Evolutionary conservation across 2,797 vertebrate genomes (phyloP), one percentile per base, ranked within the genome.

Genomic region (Scomberomorus guttatus): DNA sequence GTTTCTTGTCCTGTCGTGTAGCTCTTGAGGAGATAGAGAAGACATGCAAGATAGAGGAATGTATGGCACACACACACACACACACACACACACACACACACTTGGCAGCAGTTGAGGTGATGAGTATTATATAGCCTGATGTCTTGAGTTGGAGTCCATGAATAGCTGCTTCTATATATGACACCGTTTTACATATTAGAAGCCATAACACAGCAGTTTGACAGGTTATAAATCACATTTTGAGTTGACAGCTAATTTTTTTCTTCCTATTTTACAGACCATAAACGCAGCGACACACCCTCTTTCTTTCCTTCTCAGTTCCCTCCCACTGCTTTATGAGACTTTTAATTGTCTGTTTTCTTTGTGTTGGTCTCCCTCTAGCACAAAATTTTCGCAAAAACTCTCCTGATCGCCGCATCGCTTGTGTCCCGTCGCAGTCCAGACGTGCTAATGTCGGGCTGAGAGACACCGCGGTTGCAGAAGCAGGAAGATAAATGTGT

Each of bases 1-100:
- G 59, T 65, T 65, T 89, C 72, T 55, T 81, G 58, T 83, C 70
- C 27, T 46, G 67, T 77, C 70, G 42, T 84, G 83, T 86, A 56
- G 54, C 61, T 39, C 55, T 44, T 24, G 32, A 71, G 42, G 61
- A 66, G 79, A 83, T 73, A 72, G 55, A 66, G 54, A 59, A 64
- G 65, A 87, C 75, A 66, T 44, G 64, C 37, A 2, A 69, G 75
- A 62, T 34, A 56, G 60, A 83, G 77, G 84, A 81, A 85, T 85
- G 82, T 65, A 42, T 56, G 37, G 54, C 44, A 14, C 56, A 72
- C 57, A 63, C 56, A 75, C 18, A 34, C 55, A 65, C 50, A 72
- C 46, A 64, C n/a, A 27, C 32, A 27, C 48, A 34, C 46, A 48
- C 46, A 50, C 59, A 39, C 50, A 59, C 77, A 63, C 74, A 50